These are phyloP conservation scores for Sclerodermus sp. DNA, from an alignment of 2,888 invertebrate genomes.

Conservation along the genomic window DNA sequence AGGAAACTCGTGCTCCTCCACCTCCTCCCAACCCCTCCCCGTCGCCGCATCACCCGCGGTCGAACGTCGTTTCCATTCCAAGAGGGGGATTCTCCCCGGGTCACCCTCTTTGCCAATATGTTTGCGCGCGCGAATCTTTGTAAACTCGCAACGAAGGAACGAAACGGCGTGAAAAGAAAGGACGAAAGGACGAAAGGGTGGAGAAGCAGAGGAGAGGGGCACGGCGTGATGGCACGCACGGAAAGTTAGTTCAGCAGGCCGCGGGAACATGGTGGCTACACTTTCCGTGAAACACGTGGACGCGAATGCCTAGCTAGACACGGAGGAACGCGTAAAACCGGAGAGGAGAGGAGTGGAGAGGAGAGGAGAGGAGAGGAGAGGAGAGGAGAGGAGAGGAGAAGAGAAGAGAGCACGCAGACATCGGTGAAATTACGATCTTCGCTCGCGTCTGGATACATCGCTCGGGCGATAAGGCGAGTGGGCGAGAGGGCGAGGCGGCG, in stretches of 20 bases:
- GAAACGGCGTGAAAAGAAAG: too few species aligned
- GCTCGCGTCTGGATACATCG: slow-evolving; percentile 45
- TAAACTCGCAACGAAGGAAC: background rate
- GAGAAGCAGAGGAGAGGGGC: background rate
- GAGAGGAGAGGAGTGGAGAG: too few species aligned
- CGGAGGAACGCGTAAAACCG: slow-evolving; percentile 3
- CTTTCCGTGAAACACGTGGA: background rate
- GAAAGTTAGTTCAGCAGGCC: too few species aligned
- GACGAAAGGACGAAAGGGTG: too few species aligned
- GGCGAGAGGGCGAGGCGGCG: too few species aligned
- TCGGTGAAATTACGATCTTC: slow-evolving; percentile 48
- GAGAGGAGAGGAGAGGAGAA: background rate
- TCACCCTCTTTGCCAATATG: slow-evolving; percentile 8
- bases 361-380: background rate
- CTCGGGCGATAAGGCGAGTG: slow-evolving; percentile 41
- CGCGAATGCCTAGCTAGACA: background rate
- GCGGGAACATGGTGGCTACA: too few species aligned
- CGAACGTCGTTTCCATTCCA: too few species aligned
- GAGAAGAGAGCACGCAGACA: slow-evolving; percentile 39
- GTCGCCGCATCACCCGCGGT: background rate
- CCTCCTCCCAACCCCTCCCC: background rate
- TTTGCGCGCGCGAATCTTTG: background rate
- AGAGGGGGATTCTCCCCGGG: too few species aligned
- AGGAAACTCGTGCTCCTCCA: background rate
- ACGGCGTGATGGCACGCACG: background rate